Evolutionary conservation across 2,113 vertebrate species (phyloP), one percentile per base, ranked within the genome.

Genomic region (Heteronetta atricapilla): DNA sequence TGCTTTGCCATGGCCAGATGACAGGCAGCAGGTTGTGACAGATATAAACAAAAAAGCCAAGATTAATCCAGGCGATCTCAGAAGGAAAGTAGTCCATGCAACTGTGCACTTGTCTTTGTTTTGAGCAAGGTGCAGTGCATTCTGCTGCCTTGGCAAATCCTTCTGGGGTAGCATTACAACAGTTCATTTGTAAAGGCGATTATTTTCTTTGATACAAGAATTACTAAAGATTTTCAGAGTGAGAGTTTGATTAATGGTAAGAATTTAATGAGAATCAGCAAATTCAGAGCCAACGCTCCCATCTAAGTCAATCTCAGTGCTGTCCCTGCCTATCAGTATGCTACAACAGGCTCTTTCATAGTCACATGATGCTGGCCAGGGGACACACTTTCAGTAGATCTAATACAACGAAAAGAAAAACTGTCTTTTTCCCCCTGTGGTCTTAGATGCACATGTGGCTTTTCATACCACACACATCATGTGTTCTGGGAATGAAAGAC

Each of bases 371-470:
- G 88, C 91, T 96, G 94, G 88, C 88, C 88, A 90, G 91, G 88
- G 89, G 86, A 95, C 91, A 95, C 91, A 95, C 91, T 91, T 94
- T 95, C 91, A 88, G 90, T 53, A 91, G 44, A 88, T 69, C 86
- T 77, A 94, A 93, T 85, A 96, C 90, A 96, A 95, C 94, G 94
- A 96, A 95, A 95, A 93, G 93, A 97, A 95, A 94, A 96, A 95
- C 88, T 95, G 95, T 90, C 94, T 94, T 97, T 95, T 96, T 96
- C 78, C 84, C 94, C 93, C 94, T 97, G 95, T 97, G 90, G 90
- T 96, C 94, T 96, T 96, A 96, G 93, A 95, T 96, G 95, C 95
- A 96, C 96, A 96, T 97, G 95, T 91, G 93, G 94, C 95, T 94
- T 94, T 96, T 96, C 94, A 94, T 89, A 93, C 93, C 94, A 94